A percentile compares a stretch with the other conserved stretches of the same genome.
These are phyloP conservation scores for Istiophorus platypterus DNA, from an alignment of 2,113 vertebrate genomes.

Conservation along the genomic window DNA sequence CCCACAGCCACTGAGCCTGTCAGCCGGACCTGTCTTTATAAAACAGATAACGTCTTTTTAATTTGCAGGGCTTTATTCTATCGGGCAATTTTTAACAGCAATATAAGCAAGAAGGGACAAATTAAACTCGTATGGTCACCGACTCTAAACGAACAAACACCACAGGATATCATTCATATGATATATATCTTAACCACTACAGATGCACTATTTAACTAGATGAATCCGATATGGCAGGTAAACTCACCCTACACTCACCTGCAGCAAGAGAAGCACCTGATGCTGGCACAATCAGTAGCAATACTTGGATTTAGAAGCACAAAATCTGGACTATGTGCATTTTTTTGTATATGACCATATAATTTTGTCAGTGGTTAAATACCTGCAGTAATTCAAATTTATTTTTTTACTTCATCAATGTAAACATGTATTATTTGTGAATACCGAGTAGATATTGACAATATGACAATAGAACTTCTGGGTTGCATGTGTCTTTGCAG, in stretches of 20 bases:
- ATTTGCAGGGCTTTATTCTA: conserved; percentile 62
- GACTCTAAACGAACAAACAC: conserved; percentile 48
- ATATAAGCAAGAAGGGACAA: conserved; percentile 75
- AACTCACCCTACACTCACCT: conserved; percentile 43
- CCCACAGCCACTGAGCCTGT: conserved; percentile 26
- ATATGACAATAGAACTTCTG: conserved; percentile 46
- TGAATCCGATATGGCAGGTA: conserved; percentile 47
- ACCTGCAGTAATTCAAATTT: conserved; percentile 76
- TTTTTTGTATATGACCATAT: conserved; percentile 67
- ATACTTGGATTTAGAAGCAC: conserved; percentile 76
- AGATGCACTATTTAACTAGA: conserved; percentile 69
- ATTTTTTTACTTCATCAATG: conserved; percentile 82
- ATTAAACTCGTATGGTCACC: conserved; percentile 45
- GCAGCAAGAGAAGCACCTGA: conserved; percentile 67
- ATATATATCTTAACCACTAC: conserved; percentile 81
- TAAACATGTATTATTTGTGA: conserved; percentile 83
- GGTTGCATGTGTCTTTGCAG: conserved; percentile 53
- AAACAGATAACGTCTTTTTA: conserved; percentile 36
- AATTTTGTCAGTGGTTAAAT: conserved; percentile 64
- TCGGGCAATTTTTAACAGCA: conserved; percentile 80
- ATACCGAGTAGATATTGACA: conserved; percentile 62
- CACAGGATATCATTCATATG: conserved; percentile 34
- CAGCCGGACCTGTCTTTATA: conserved; percentile 27
- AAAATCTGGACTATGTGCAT: conserved; percentile 72
- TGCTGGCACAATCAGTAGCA: conserved; percentile 80